These are phyloP conservation scores for Stomorhina lunata DNA, from an alignment of 2,888 invertebrate species.

Conservation along the genomic window DNA sequence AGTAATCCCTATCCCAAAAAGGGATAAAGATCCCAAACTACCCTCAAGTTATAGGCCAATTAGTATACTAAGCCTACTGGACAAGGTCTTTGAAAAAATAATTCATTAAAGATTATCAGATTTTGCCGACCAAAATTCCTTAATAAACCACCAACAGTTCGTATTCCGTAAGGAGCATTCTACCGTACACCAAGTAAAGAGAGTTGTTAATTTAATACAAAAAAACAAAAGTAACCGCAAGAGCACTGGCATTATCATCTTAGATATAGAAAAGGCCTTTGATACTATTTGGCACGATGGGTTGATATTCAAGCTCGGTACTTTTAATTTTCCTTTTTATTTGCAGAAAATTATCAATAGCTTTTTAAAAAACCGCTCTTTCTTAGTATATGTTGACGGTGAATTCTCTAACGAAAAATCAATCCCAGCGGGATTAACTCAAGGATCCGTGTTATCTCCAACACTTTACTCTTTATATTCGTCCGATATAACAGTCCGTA, in stretches of 20 bases:
- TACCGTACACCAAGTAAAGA: not conserved
- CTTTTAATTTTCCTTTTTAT: not conserved
- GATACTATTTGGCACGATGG: constrained; percentile 1
- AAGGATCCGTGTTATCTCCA: not conserved
- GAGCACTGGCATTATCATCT: not conserved
- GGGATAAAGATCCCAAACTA: not conserved
- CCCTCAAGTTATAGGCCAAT: constrained; percentile 5
- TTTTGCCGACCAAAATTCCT: not conserved
- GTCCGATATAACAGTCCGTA: not conserved
- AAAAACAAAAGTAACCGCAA: not conserved
- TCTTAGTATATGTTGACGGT: no score
- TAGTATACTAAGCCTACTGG: not conserved
- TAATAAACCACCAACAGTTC: no score
- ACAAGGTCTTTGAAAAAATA: constrained; percentile 6
- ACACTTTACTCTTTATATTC: not conserved
- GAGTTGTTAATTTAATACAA: not conserved
- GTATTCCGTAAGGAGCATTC: not conserved
- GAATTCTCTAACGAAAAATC: not conserved
- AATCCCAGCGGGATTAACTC: no score
- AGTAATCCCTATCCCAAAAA: not conserved
- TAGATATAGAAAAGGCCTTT: constrained; percentile 18
- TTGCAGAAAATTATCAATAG: not conserved
- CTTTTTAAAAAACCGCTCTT: not conserved
- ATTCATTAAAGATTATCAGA: not conserved
- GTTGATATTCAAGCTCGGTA: not conserved